phyloP scores from a whole-genome alignment of 1,140 invertebrate species.

The Ctenoplectra terminalis region DNA sequence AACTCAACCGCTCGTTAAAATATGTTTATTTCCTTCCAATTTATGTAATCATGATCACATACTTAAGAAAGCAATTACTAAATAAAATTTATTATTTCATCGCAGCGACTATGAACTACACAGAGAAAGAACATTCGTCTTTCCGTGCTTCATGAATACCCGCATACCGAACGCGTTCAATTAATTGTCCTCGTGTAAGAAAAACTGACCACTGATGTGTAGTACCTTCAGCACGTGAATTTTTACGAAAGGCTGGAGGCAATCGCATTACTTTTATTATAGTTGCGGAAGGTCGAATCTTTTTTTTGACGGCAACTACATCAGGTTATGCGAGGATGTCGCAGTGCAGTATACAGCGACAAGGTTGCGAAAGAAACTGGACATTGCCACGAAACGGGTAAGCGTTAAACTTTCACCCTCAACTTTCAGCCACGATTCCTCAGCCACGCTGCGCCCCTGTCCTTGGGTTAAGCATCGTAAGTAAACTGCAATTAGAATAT shows the following conservation, averaged over 20 bases:
- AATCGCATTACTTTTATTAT: constrained; percentile 7
- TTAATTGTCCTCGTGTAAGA: constrained; percentile 6
- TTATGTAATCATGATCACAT: too few relatives aligned
- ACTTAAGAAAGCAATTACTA: not conserved
- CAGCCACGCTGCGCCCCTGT: too few relatives aligned
- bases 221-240: not conserved
- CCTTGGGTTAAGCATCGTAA: not conserved
- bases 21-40: too few relatives aligned
- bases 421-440: constrained; percentile 6
- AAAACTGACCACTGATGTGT: not conserved
- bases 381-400: constrained; percentile 26
- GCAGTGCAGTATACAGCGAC: constrained; percentile 60
- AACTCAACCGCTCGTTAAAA: not conserved
- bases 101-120: too few relatives aligned
- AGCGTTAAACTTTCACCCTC: constrained; percentile 22
- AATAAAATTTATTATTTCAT: not conserved
- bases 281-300: not conserved
- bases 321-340: constrained; percentile 53
- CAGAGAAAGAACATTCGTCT: not conserved
- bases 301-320: constrained; percentile 20
- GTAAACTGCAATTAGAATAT: constrained; percentile 16
- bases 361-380: constrained; percentile 52
- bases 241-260: not conserved
- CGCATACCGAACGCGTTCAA: not conserved
- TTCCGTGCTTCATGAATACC: not conserved